Base-by-base conservation (phyloP, 2,113 vertebrate species). In the Sisor rabdophorus region DNA sequence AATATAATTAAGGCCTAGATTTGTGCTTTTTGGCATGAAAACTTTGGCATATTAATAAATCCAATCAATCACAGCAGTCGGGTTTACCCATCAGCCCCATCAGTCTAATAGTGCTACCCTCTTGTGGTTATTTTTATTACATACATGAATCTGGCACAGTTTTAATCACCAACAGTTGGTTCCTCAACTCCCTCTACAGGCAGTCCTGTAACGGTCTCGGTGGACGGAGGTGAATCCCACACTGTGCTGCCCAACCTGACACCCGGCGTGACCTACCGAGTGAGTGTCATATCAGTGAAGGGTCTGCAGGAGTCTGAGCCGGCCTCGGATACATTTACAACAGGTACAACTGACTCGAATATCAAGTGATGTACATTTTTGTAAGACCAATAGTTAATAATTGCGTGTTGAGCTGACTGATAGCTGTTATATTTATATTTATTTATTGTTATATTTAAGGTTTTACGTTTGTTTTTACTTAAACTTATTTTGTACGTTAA, bases 301-400 rank as follows among this genome's bases (percentile, higher is more conserved):
- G 96, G 95, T 52, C 92, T 95, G 67, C 94, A 98, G 81, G 96
- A 99, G 75, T 98, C 96, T 0, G 93, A 95, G 8, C 93, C 96
- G 0, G 11, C 90, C 78, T 93, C 92, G 0, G 94, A 92, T 79
- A 89, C 67, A 0, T 84, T 99, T 28, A 93, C 88, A 79, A 97
- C 97, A 93, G 95, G 97, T 98, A 70, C 8, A 11, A 22, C 65
- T 36, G 3, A 36, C 73, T 50, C 68, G 54, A 61, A 56, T 4
- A 13, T 17, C 7, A 36, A 36, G 3, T 7, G 32, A 36, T 36
- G 32, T 36, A 36, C 7, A 36, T 36, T 36, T 36, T 36, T 36
- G n/a, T 7, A 36, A 36, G 32, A 36, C 32, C 32, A 36, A n/a
- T n/a, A n/a, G n/a, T n/a, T n/a, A n/a, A n/a, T n/a, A n/a, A n/a